phyloP scores from a whole-genome alignment of 2,113 vertebrate genomes.

The Lipophrys pholis region DNA sequence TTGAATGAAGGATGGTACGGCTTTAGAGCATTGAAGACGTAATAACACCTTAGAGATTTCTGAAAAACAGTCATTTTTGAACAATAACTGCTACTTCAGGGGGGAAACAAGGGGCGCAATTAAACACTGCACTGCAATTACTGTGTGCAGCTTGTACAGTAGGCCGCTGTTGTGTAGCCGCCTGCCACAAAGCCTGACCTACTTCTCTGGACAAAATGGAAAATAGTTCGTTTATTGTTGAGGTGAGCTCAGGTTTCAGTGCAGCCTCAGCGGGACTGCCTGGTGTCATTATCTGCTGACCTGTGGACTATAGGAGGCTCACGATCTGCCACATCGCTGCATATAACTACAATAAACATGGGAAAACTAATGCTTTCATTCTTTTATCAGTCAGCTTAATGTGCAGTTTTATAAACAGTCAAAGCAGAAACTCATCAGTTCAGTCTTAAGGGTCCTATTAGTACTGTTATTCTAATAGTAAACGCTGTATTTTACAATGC shows the following conservation, averaged over 20 bases:
- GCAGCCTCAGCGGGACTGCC: constrained; percentile 23
- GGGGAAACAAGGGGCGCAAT: background rate
- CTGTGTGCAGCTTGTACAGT: background rate
- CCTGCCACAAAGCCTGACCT: constrained; percentile 24
- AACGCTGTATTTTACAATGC: no score
- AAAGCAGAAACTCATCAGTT: no score
- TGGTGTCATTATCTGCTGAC: constrained; percentile 8
- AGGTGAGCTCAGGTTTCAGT: constrained; percentile 47
- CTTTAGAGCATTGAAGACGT: background rate
- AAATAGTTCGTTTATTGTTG: constrained; percentile 54
- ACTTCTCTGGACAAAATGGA: constrained; percentile 36
- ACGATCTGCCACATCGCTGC: no score
- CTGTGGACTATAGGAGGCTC: background rate
- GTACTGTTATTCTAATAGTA: no score
- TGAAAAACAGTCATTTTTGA: background rate
- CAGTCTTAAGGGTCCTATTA: no score
- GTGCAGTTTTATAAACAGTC: no score
- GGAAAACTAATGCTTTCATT: no score
- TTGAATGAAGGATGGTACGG: background rate
- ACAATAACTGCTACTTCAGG: background rate
- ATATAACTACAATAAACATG: no score
- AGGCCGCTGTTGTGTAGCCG: background rate
- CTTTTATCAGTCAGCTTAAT: no score
- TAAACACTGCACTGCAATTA: background rate
- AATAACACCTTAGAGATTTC: background rate